Evolutionary conservation across 2,888 invertebrate species (phyloP), one percentile per base, ranked within the genome.

Genomic region (Caenorhabditis sp.): DNA sequence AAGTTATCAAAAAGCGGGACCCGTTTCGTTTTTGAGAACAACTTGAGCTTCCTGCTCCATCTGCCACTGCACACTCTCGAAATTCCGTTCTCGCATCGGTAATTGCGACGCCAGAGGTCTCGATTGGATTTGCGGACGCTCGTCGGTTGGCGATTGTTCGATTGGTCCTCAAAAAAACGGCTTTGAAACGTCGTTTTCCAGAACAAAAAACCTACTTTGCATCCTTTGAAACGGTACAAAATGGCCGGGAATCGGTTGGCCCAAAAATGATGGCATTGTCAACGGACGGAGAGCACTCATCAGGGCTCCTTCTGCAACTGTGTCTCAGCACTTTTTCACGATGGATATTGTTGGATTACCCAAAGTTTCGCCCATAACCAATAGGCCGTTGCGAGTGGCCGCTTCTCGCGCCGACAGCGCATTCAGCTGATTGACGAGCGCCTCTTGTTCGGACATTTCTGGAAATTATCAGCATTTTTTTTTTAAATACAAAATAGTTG

Each of bases 371-470:
- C 68, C 68, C 68, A 75, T 62, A 7, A 24, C 68, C 7, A 75
- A 15, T 15, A 75, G n/a, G 13, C 56, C 66, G 55, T 63, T 70
- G n/a, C 63, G 35, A 8, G 50, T n/a, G 5, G 56, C 63, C 11
- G 53, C 53, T 39, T 75, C 58, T 4, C 75, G 35, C 20, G 62
- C 56, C 5, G 70, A 52, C 1, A 65, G 27, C 2, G 32, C 32
- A 26, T 76, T 63, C 15, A 75, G 11, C 22, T 75, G 62, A 27
- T 63, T 75, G 8, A 70, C 58, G 5, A 70, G 48, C 3, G 62
- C 30, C 45, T 76, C 76, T 65, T 76, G 76, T 70, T 76, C 76
- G 3, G 63, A 50, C 76, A 76, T 76, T 55, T 65, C 76, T 76
- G 45, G 15, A 52, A 55, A 35, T 41, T 20, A 6, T 17, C 17